Conservation (phyloP, 2,113 vertebrate genomes). For the Antigone vipio region DNA sequence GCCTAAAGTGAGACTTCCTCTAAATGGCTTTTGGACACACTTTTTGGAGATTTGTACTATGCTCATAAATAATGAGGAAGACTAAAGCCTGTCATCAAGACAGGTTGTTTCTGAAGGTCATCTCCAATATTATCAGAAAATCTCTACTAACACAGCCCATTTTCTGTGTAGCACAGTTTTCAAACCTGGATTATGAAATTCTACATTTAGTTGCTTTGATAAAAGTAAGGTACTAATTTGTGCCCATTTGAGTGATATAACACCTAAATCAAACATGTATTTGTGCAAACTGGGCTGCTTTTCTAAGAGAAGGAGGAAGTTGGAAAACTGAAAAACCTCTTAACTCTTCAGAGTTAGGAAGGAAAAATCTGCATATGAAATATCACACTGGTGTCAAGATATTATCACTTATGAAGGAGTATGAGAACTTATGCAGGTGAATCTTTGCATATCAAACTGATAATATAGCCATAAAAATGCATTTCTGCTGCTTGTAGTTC, state of each 20-base stretch:
- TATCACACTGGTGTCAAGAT: not conserved
- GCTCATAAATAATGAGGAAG: not conserved
- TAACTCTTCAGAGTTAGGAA: not conserved
- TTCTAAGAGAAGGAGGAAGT: not conserved
- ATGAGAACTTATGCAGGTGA: conserved; percentile 2
- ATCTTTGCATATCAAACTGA: conserved; percentile 32
- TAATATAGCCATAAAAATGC: conserved; percentile 6
- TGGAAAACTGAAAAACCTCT: not conserved
- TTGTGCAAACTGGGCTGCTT: not conserved
- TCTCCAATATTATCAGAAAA: not conserved
- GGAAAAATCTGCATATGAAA: not conserved
- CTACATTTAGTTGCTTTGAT: not conserved
- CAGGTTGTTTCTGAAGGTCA: not conserved
- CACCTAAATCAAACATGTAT: not conserved
- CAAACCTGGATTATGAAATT: not conserved
- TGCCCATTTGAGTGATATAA: not conserved
- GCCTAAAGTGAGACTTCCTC: not conserved
- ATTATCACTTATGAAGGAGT: not conserved
- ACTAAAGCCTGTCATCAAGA: not conserved
- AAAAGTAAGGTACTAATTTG: not conserved
- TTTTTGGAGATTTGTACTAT: not conserved
- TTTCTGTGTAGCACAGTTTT: not conserved
- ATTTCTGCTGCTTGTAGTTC: conserved; percentile 33
- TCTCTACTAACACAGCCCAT: not conserved
- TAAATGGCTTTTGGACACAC: not conserved